Percentiles rank a stretch among this genome's conserved stretches.
phyloP scores from a whole-genome alignment of 2,797 vertebrate species.

The Enteromius viviparus region DNA sequence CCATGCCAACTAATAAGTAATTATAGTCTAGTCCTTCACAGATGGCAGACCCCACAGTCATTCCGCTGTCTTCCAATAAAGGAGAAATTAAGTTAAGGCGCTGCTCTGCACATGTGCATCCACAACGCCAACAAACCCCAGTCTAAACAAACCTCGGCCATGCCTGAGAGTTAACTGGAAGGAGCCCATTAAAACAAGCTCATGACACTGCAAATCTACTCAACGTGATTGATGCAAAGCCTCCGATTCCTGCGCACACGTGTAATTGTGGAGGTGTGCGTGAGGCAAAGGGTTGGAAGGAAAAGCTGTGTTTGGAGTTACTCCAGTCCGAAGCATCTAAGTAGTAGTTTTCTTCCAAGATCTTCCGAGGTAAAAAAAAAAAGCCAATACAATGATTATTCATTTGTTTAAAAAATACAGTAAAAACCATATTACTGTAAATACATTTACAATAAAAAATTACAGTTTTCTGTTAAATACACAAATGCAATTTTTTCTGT shows the following conservation, averaged over 20 bases:
- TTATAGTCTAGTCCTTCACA: conserved; percentile 59
- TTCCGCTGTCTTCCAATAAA: conserved; percentile 49
- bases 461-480: background rate
- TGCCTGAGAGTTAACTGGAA: conserved; percentile 43
- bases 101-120: conserved; percentile 39
- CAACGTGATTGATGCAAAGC: conserved; percentile 49
- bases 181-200: conserved; percentile 39
- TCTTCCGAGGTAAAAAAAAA: background rate
- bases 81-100: conserved; percentile 54
- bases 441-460: background rate
- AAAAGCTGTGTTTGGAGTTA: background rate
- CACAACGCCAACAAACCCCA: conserved; percentile 26
- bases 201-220: conserved; percentile 43
- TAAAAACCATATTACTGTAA: background rate
- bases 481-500: background rate
- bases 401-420: background rate
- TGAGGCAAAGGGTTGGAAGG: background rate
- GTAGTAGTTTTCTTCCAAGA: background rate
- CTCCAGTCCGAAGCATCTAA: background rate
- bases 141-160: conserved; percentile 37
- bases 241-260: conserved; percentile 29
- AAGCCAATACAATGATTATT: background rate
- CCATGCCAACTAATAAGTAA: conserved; percentile 61
- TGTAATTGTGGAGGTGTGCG: conserved; percentile 23
- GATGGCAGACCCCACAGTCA: conserved; percentile 60